A percentile compares a stretch with the other conserved stretches of the same genome.
These are phyloP conservation scores for Dermochelys coriacea DNA, from an alignment of 2,797 vertebrate genomes.

Conservation along the genomic window DNA sequence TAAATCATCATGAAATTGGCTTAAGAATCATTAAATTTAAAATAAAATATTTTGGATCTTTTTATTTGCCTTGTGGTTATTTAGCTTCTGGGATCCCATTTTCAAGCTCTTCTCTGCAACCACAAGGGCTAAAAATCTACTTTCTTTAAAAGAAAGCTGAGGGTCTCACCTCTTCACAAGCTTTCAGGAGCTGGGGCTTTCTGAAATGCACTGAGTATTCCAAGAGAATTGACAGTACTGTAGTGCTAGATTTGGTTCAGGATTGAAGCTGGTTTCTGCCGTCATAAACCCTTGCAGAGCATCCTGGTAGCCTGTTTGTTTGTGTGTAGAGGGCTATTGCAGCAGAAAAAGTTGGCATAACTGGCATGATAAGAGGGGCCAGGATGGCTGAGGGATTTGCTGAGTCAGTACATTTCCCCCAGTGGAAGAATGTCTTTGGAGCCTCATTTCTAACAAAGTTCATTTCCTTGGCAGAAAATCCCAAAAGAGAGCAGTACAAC, in stretches of 20 bases:
- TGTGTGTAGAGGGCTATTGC: not conserved
- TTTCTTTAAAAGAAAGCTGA: not conserved
- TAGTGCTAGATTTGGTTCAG: not conserved
- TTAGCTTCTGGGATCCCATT: too few species aligned
- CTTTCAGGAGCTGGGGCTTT: not conserved
- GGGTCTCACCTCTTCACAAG: not conserved
- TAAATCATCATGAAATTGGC: rapidly evolving
- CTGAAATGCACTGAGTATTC: not conserved
- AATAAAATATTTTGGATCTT: not conserved
- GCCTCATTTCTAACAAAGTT: too few species aligned
- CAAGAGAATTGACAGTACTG: not conserved
- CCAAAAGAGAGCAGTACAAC: too few species aligned
- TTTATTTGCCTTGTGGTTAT: not conserved
- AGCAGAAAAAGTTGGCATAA: too few species aligned
- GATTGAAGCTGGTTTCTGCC: not conserved
- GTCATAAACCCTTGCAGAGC: not conserved
- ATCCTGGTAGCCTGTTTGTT: not conserved
- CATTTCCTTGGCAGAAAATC: too few species aligned
- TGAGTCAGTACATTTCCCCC: too few species aligned
- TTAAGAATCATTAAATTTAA: not conserved
- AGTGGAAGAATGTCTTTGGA: too few species aligned
- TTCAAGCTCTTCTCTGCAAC: not conserved
- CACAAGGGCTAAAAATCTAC: not conserved
- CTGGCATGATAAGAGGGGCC: too few species aligned
- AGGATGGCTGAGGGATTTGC: too few species aligned